A percentile compares a stretch with the other conserved stretches of the same genome.
phyloP scores from a whole-genome alignment of 1,140 invertebrate genomes.

The Drosophila ercepeae region DNA sequence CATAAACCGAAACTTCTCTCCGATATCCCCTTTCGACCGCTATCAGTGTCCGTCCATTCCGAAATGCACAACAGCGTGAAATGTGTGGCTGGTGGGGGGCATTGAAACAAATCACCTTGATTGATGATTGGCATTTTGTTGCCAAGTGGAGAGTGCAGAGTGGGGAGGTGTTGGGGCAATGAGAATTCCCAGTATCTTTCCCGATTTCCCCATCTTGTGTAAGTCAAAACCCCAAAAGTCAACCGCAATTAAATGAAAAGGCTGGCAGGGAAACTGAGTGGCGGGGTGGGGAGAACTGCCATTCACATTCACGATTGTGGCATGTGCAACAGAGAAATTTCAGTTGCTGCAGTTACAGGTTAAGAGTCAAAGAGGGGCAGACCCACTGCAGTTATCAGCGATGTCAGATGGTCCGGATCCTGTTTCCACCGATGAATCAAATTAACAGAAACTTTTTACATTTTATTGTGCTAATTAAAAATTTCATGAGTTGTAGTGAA shows the following conservation, averaged over 20 bases:
- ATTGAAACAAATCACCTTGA: constrained; percentile 82
- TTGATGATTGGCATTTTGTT: constrained; percentile 81
- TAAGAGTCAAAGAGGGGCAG: neutral
- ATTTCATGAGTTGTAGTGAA: constrained; percentile 4
- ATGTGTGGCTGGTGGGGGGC: constrained; percentile 72
- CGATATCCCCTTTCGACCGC: constrained; percentile 1
- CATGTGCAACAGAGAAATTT: constrained; percentile 44
- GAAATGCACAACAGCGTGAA: constrained; percentile 77
- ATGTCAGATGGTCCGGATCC: constrained; percentile 21
- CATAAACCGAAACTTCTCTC: neutral
- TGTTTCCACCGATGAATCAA: constrained; percentile 53
- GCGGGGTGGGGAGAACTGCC: constrained; percentile 36
- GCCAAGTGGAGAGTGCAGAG: constrained; percentile 34
- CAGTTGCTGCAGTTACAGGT: constrained; percentile 42
- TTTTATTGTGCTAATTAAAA: constrained; percentile 69
- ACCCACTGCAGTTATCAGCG: constrained; percentile 52
- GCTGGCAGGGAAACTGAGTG: constrained; percentile 17
- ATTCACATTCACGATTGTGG: neutral
- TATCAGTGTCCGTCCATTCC: constrained; percentile 67
- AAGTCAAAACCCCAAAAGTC: constrained; percentile 75
- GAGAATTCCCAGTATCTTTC: constrained; percentile 2
- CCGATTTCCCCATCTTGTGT: constrained; percentile 29
- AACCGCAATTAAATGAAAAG: constrained; percentile 81
- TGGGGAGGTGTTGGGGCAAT: neutral
- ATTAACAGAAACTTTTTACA: constrained; percentile 56